These are phyloP conservation scores for Selene dorsalis DNA, from an alignment of 2,797 vertebrate species.

Conservation along the genomic window DNA sequence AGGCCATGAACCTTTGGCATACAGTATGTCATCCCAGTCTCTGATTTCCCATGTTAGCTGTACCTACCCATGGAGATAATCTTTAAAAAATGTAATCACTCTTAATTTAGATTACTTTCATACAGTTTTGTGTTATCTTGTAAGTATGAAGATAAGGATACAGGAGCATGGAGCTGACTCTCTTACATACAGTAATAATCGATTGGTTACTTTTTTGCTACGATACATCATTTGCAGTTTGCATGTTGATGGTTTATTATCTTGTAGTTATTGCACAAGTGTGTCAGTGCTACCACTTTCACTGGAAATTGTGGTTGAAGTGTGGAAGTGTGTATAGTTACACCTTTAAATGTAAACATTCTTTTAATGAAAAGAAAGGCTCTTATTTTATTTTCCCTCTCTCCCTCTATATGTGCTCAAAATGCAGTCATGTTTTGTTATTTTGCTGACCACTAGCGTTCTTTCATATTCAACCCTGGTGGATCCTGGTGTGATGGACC, in stretches of 20 bases:
- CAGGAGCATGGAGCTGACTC: neutral
- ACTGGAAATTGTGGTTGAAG: too few relatives aligned
- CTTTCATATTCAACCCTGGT: constrained; percentile 37
- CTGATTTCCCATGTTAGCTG: constrained; percentile 12
- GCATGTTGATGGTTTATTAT: neutral
- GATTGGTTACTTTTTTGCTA: neutral
- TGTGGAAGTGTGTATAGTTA: too few relatives aligned
- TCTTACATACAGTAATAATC: neutral
- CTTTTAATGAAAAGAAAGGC: too few relatives aligned
- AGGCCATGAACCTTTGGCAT: constrained; percentile 43
- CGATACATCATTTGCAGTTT: neutral
- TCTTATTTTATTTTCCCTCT: too few relatives aligned
- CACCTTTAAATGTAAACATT: too few relatives aligned
- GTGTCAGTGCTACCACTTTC: too few relatives aligned
- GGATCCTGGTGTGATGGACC: constrained; percentile 25
- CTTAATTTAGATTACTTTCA: too few relatives aligned
- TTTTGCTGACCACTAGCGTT: constrained; percentile 27
- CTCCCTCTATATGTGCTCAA: too few relatives aligned
- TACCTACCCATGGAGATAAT: constrained; percentile 17
- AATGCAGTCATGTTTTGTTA: constrained; percentile 15
- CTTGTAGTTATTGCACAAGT: neutral
- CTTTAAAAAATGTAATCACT: constrained; percentile 6
- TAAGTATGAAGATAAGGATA: neutral
- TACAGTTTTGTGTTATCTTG: neutral
- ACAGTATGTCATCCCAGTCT: constrained; percentile 16